These are phyloP conservation scores for Tiliacea citrago DNA, from an alignment of 2,888 invertebrate species.

Conservation along the genomic window DNA sequence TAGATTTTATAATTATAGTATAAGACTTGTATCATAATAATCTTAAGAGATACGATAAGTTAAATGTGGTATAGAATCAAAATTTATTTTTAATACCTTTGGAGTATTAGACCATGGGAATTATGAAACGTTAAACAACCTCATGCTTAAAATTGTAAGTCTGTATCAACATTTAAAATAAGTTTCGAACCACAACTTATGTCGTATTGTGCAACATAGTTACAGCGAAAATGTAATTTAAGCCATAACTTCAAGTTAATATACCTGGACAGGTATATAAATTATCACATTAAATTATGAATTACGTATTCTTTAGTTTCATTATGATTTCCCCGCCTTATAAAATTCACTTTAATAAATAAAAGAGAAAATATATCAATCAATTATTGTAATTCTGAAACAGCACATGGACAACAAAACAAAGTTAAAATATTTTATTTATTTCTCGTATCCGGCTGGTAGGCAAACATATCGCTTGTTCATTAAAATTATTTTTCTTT, in stretches of 20 bases:
- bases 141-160: constrained; percentile 54
- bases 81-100: constrained; percentile 88
- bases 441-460: constrained; percentile 68
- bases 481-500: constrained; percentile 69
- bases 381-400: constrained; percentile 43
- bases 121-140: constrained; percentile 57
- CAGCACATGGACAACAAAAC: constrained; percentile 39
- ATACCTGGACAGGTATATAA: constrained; percentile 83
- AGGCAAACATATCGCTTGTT: constrained; percentile 77
- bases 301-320: constrained; percentile 78
- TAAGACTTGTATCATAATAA: constrained; percentile 89
- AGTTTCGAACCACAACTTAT: constrained; percentile 68
- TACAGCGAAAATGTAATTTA: constrained; percentile 81
- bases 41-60: constrained; percentile 77
- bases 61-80: constrained; percentile 80
- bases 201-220: constrained; percentile 79
- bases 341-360: background rate
- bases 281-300: constrained; percentile 89
- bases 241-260: constrained; percentile 84
- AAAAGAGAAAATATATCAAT: constrained; percentile 14
- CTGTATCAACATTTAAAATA: constrained; percentile 61
- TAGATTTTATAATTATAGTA: constrained; percentile 82
- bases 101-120: constrained; percentile 82
- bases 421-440: constrained; percentile 17
- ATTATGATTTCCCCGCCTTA: constrained; percentile 51